These are phyloP conservation scores for Gastrophysa polygoni DNA, from an alignment of 2,888 invertebrate species.

Conservation along the genomic window DNA sequence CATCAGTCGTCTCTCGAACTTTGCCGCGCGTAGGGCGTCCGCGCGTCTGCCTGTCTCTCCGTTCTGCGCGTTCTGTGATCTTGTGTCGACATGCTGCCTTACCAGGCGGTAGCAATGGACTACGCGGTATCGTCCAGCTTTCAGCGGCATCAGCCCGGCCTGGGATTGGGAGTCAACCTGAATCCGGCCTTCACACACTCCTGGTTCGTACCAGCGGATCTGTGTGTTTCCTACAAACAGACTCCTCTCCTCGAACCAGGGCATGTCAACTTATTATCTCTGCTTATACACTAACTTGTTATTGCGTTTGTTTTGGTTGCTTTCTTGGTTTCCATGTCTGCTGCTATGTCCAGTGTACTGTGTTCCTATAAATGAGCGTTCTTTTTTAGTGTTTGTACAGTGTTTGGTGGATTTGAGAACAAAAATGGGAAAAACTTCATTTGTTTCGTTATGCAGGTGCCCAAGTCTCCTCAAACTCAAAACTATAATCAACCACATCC, in stretches of 20 bases:
- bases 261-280: slow-evolving; percentile 74
- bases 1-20: slow-evolving; percentile 37
- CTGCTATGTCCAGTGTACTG: background rate
- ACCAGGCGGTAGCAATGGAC: slow-evolving; percentile 89
- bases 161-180: slow-evolving; percentile 65
- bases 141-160: slow-evolving; percentile 53
- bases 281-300: slow-evolving; percentile 37
- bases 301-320: slow-evolving; percentile 18
- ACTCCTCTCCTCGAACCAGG: slow-evolving; percentile 88
- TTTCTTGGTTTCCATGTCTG: background rate
- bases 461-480: too few species aligned
- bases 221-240: slow-evolving; percentile 87
- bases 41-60: slow-evolving; percentile 12
- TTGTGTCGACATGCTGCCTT: slow-evolving; percentile 73
- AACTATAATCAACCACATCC: too few species aligned
- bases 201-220: slow-evolving; percentile 94
- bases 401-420: too few species aligned
- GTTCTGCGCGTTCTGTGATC: slow-evolving; percentile 25
- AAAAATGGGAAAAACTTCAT: too few species aligned
- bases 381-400: too few species aligned
- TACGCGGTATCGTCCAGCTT: slow-evolving; percentile 67
- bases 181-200: slow-evolving; percentile 89
- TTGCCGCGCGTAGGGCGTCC: slow-evolving; percentile 13
- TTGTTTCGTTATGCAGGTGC: too few species aligned
- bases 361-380: background rate